A percentile compares a stretch with the other conserved stretches of the same genome.
Conservation (phyloP, 2,888 invertebrate genomes). For the Diaprepes abbreviatus region DNA sequence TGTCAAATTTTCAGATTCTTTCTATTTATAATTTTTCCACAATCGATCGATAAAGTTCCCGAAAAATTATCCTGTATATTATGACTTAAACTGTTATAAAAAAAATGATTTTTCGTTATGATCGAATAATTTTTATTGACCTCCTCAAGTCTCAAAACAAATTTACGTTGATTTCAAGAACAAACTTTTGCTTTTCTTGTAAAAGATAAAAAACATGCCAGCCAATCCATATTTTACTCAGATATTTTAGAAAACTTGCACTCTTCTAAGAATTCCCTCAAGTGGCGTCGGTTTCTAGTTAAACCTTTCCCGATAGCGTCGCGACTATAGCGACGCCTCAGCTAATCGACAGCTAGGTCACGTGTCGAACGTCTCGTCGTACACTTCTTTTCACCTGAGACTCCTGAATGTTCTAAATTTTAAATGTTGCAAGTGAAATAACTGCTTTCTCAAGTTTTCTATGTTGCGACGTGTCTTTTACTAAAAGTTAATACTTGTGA, state of each 20-base stretch:
- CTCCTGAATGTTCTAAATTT: conserved; percentile 4
- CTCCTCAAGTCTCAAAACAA: no score
- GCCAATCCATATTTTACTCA: not conserved
- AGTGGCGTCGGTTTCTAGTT: not conserved
- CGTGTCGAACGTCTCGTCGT: conserved; percentile 9
- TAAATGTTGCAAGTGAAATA: conserved; percentile 8
- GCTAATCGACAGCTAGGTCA: conserved; percentile 18
- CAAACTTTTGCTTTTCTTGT: no score
- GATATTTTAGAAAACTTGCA: not conserved
- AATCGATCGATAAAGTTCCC: no score
- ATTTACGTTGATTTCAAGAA: no score
- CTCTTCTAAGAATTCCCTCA: conserved; percentile 2
- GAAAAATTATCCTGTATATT: no score
- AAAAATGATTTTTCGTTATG: no score
- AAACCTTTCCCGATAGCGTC: not conserved
- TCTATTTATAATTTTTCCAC: no score
- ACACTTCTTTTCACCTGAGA: conserved; percentile 7
- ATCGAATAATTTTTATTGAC: no score
- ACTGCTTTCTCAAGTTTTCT: conserved; percentile 4
- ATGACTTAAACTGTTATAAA: no score
- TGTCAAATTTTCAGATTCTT: no score
- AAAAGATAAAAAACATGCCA: not conserved
- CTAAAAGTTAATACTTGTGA: no score
- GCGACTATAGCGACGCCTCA: not conserved
- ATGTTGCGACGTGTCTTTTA: no score